phyloP scores from a whole-genome alignment of 2,113 vertebrate genomes.

The Sebastes fasciatus region DNA sequence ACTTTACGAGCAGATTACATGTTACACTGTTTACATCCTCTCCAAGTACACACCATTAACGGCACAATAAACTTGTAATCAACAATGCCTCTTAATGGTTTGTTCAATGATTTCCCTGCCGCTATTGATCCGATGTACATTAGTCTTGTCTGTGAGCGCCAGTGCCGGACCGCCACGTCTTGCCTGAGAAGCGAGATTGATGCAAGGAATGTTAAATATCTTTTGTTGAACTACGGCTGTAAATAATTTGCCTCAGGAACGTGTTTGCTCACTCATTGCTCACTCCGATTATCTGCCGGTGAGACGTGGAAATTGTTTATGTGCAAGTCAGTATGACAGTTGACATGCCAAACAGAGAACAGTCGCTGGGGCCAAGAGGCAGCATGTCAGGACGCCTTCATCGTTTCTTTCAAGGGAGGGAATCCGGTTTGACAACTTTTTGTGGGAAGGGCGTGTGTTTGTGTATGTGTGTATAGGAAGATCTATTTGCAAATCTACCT shows the following conservation, averaged over 20 bases:
- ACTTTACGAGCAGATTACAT: conserved; percentile 5
- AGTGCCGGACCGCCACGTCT: conserved; percentile 34
- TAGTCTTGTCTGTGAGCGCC: conserved; percentile 46
- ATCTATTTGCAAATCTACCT: conserved; percentile 74
- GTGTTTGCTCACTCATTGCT: conserved; percentile 24
- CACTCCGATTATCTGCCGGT: conserved; percentile 21
- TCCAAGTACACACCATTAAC: conserved; percentile 40
- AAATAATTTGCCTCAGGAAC: conserved; percentile 66
- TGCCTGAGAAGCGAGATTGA: conserved; percentile 44
- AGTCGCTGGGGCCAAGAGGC: conserved; percentile 38
- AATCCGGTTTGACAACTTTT: conserved; percentile 84
- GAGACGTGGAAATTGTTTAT: conserved; percentile 25
- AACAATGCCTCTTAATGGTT: conserved; percentile 57
- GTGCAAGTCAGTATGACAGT: conserved; percentile 12
- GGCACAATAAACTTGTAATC: conserved; percentile 53
- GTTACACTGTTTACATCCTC: not conserved
- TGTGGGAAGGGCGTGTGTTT: conserved; percentile 63
- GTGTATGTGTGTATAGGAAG: conserved; percentile 34
- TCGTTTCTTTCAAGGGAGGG: conserved; percentile 49
- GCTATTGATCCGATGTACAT: conserved; percentile 64
- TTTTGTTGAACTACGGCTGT: conserved; percentile 50
- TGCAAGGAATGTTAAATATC: conserved; percentile 69
- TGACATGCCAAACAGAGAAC: conserved; percentile 38
- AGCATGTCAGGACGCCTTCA: conserved; percentile 68
- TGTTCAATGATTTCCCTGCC: conserved; percentile 48